Base-by-base conservation (phyloP, 2,797 vertebrate species). In the Falco biarmicus region DNA sequence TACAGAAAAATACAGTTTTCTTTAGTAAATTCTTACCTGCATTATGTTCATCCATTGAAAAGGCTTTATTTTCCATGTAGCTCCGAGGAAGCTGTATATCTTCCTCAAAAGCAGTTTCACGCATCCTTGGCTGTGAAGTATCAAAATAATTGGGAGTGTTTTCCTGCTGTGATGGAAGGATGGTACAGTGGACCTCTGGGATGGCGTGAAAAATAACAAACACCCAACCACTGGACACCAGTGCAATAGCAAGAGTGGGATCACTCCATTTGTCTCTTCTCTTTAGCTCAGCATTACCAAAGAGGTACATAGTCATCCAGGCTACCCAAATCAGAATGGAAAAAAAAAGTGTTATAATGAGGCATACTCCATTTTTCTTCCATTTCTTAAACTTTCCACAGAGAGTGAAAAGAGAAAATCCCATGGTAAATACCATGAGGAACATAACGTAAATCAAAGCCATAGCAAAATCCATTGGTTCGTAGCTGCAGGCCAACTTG, bases 51-150 rank as follows among this genome's bases (percentile, higher is more conserved):
- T 98, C 99, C 98, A 99, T 99, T 22, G 99, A 99, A 77, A 99
- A 99, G 95, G 98, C 99, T 97, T 99, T 99, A 97, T 99, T 99
- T 95, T 99, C 99, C 98, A 99, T 99, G 97, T 99, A 99, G 98
- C 99, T 98, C 91, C 99, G 98, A 11, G 99, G 99, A 82, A 99
- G 98, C 79, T 99, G 99, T 91, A 99, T 98, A 32, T 99, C 99
- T 89, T 99, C 99, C 65, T 99, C 99, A 60, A 99, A 99, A 71
- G 99, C 99, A 3, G 99, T 99, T 98, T 99, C 99, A 53, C 99
- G 98, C 99, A 99, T 99, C 87, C 99, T 98, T 0, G 99, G 98
- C 96, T 99, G 99, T 4, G 99, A 99, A 9, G 99, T 99, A 96
- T 99, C 99, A 20, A 99, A 99, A 98, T 99, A 99, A 97, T 99